Evolutionary conservation across 2,888 invertebrate genomes (phyloP).

Genomic region (Caenorhabditis panamensis): DNA sequence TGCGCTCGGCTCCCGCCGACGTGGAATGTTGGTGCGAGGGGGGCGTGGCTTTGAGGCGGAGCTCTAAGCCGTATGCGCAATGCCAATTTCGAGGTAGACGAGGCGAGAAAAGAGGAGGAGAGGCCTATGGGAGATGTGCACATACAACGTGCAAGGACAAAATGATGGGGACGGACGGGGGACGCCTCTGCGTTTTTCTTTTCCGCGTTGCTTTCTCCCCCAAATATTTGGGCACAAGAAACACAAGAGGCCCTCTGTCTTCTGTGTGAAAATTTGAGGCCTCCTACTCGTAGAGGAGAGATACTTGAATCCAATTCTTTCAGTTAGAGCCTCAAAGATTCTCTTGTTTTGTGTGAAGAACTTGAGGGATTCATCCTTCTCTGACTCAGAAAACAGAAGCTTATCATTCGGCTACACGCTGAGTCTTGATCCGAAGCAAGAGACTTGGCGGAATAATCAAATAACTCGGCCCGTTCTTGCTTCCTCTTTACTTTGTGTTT

Average conservation of each 20-base stretch:
- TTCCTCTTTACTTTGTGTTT: too few species aligned
- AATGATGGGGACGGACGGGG: slow-evolving; percentile 40
- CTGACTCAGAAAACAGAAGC: too few species aligned
- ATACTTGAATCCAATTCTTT: slow-evolving; percentile 59
- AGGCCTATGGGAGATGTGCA: background rate
- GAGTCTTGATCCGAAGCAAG: too few species aligned
- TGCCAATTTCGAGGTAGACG: slow-evolving; percentile 62
- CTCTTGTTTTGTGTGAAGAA: slow-evolving; percentile 14
- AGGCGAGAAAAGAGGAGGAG: slow-evolving; percentile 48
- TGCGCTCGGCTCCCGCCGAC: slow-evolving; percentile 31
- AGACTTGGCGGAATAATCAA: slow-evolving; percentile 59
- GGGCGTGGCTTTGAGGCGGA: slow-evolving; percentile 45
- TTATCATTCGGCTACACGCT: too few species aligned
- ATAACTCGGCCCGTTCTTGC: slow-evolving; percentile 37
- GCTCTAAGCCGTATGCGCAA: slow-evolving; percentile 36
- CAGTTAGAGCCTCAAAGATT: too few species aligned
- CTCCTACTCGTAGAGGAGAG: background rate
- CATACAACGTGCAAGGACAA: slow-evolving; percentile 44
- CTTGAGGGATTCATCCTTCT: too few species aligned
- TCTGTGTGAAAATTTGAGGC: background rate
- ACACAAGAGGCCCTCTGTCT: slow-evolving; percentile 47
- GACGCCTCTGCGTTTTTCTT: slow-evolving; percentile 14
- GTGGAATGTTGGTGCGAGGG: slow-evolving; percentile 42
- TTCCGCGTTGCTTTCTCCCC: background rate
- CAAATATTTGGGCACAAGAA: slow-evolving; percentile 55